A percentile compares a stretch with the other conserved stretches of the same genome.
phyloP scores from a whole-genome alignment of 2,113 vertebrate species.

The Petroica traversi region DNA sequence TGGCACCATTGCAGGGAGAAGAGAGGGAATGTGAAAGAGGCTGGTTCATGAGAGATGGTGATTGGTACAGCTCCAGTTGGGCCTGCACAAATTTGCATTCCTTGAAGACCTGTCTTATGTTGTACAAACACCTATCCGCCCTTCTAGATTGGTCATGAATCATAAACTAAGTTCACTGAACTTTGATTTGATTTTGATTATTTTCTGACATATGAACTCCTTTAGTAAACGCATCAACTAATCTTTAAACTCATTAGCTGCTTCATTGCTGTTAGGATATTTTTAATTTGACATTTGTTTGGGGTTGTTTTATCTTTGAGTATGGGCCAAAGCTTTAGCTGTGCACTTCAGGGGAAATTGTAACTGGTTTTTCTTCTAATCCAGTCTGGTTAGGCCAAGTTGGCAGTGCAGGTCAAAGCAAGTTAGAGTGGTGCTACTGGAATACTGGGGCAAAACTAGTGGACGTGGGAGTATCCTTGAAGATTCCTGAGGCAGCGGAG shows the following conservation, averaged over 20 bases:
- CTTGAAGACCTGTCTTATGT: background rate
- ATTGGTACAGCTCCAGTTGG: background rate
- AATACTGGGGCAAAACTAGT: background rate
- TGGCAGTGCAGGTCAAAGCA: background rate
- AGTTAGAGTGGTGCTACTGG: background rate
- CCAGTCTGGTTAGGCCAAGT: background rate
- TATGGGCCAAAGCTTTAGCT: background rate
- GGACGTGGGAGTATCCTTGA: background rate
- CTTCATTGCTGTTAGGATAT: background rate
- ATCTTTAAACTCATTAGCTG: background rate
- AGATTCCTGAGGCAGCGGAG: background rate
- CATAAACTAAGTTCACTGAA: slow-evolving; percentile 6
- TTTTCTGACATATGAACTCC: slow-evolving; percentile 2
- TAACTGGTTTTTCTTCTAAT: background rate
- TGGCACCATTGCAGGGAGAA: background rate
- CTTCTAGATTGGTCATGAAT: background rate
- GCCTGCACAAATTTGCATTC: background rate
- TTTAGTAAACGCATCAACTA: slow-evolving; percentile 7
- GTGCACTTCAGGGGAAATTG: background rate
- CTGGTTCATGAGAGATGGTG: background rate
- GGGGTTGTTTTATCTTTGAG: background rate
- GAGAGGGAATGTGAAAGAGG: background rate
- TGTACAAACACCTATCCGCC: background rate
- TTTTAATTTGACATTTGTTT: background rate
- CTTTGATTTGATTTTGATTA: background rate